These are phyloP conservation scores for Odontamblyopus lacepedii DNA, from an alignment of 2,797 vertebrate species.

Conservation along the genomic window DNA sequence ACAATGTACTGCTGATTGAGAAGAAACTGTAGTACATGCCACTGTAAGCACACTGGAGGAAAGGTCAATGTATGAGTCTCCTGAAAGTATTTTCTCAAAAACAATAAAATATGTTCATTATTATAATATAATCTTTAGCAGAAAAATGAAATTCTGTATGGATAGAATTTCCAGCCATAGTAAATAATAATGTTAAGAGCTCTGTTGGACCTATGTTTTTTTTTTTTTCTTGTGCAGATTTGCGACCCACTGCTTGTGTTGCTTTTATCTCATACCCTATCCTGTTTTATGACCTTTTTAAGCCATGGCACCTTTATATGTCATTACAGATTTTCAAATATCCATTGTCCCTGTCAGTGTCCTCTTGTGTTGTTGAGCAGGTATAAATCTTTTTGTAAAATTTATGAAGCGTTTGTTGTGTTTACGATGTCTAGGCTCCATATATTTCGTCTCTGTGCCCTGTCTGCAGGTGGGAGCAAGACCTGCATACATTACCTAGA, in stretches of 20 bases:
- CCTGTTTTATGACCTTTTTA: not conserved
- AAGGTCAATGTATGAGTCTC: not conserved
- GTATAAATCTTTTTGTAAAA: slow-evolving; percentile 27
- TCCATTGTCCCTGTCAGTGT: not conserved
- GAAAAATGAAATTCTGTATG: not conserved
- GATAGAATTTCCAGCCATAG: not conserved
- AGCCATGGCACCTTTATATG: not conserved
- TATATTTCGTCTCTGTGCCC: slow-evolving; percentile 38
- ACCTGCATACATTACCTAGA: slow-evolving; percentile 45
- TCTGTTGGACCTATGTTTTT: not conserved
- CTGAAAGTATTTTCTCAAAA: not conserved
- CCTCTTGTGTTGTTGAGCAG: slow-evolving; percentile 4
- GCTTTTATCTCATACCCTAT: not conserved
- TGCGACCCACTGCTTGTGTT: not conserved
- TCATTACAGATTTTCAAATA: not conserved
- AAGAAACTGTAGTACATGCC: not conserved
- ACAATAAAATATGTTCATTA: not conserved
- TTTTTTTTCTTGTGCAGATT: not conserved
- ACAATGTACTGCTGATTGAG: slow-evolving; percentile 39
- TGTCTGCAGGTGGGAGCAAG: slow-evolving; percentile 29
- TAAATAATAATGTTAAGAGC: not conserved
- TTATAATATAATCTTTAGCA: not conserved
- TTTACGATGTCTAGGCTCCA: slow-evolving; percentile 38
- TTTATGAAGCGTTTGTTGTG: slow-evolving; percentile 36
- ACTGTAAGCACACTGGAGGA: slow-evolving; percentile 30